Base-by-base conservation (phyloP, 1,140 invertebrate species). In the Trialeurodes vaporariorum region DNA sequence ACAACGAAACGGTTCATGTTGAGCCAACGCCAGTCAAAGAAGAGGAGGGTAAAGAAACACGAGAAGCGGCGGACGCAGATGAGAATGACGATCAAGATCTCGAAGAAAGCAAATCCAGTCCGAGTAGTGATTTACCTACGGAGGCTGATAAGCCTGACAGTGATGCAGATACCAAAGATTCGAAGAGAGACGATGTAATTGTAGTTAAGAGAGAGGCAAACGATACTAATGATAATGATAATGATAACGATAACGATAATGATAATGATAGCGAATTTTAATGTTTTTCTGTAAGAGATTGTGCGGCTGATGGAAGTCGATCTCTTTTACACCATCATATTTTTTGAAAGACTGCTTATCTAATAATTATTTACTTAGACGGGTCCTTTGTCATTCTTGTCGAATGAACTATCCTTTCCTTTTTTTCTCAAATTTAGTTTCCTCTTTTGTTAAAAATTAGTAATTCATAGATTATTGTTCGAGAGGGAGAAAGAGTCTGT, bases 21-120 rank as follows among this genome's bases (percentile, higher is more conserved):
- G 88, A 89, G 76, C 87, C 87, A 0, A 86, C 86, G 1, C 84
- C 86, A 0, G 87, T 86, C 1, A 76, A 81, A 64, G 84, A 85
- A 70, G 81, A 81, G 60, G 83, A 84, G n/a, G 83, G 34, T 49
- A 17, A 9, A 5, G 34, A 49, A 49, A 5, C 34, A 17, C 34
- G 17, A 17, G 34, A 49, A 49, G 17, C 34, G 17, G 34, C 34
- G 5, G 34, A 49, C 34, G 34, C 5, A 49, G 34, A 49, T 5
- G 34, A 49, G 17, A 17, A 5, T 17, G 5, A 5, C 5, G 17
- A 49, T 49, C 34, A 49, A 49, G 34, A 49, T 17, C 34, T 17
- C 5, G 34, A 49, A 17, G 34, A 49, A 5, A 17, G 17, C 34
- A 49, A 49, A 49, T 9, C 5, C 34, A 5, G 5, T 5, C 5